These are phyloP conservation scores for Drosophila rubida DNA, from an alignment of 2,888 invertebrate species.

Conservation along the genomic window DNA sequence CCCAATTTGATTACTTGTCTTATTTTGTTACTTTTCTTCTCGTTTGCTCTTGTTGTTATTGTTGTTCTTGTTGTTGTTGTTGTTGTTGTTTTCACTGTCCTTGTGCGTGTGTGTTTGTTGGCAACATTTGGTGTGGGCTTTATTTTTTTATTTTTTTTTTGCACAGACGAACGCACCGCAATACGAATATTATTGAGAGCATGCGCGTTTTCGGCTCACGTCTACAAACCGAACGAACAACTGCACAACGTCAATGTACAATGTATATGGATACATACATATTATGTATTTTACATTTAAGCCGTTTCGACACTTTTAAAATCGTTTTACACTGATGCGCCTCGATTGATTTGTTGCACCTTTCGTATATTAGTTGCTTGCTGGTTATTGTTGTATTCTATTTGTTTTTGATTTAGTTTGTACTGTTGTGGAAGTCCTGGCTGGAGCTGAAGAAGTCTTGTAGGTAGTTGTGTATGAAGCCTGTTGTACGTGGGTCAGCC, in stretches of 20 bases:
- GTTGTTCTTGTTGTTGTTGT: neutral
- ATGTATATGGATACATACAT: constrained; percentile 48
- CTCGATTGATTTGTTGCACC: neutral
- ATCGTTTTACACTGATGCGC: neutral
- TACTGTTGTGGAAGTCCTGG: constrained; percentile 26
- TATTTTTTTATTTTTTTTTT: neutral
- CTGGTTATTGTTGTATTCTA: neutral
- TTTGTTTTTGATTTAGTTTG: constrained; percentile 3
- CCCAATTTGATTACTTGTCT: neutral
- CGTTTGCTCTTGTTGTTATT: neutral
- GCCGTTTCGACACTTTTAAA: constrained; percentile 27
- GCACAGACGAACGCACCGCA: constrained; percentile 15
- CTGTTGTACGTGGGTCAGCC: constrained; percentile 48
- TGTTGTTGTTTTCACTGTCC: neutral
- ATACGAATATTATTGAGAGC: constrained; percentile 36
- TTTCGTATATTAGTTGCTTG: neutral
- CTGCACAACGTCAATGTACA: constrained; percentile 42
- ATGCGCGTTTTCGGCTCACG: constrained; percentile 49
- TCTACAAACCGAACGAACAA: constrained; percentile 20
- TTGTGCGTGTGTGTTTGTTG: neutral
- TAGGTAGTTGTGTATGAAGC: constrained; percentile 21
- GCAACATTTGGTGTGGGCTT: neutral
- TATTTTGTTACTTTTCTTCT: neutral
- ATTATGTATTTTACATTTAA: constrained; percentile 49
- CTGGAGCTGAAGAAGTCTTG: constrained; percentile 4